These are phyloP conservation scores for Oligia fasciuncula DNA, from an alignment of 2,888 invertebrate genomes.

Conservation along the genomic window DNA sequence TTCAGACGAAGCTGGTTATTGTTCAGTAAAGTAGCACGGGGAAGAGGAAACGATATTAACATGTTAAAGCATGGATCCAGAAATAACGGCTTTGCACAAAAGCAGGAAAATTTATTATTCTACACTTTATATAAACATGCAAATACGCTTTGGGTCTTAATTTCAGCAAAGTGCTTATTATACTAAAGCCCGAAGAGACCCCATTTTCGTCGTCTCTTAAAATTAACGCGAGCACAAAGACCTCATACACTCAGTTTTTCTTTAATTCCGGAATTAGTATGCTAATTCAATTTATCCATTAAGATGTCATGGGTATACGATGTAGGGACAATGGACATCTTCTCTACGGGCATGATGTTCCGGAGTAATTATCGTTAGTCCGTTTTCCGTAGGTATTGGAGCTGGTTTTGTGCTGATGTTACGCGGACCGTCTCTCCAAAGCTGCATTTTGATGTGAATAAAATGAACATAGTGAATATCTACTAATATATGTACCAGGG, in stretches of 20 bases:
- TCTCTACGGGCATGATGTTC: background rate
- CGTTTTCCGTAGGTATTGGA: background rate
- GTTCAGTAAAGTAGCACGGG: constrained; percentile 4
- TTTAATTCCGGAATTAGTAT: constrained; percentile 45
- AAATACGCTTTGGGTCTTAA: constrained; percentile 8
- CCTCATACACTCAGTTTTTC: constrained; percentile 36
- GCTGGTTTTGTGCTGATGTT: background rate
- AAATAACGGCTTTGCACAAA: background rate
- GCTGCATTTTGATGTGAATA: background rate
- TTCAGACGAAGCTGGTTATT: background rate
- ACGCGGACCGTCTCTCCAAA: background rate
- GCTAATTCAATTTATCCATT: constrained; percentile 44
- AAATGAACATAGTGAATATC: background rate
- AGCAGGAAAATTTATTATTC: background rate
- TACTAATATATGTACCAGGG: background rate
- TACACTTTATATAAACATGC: constrained; percentile 9
- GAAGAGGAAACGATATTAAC: background rate
- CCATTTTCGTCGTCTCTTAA: constrained; percentile 21
- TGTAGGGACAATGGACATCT: constrained; percentile 4
- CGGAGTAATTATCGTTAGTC: background rate
- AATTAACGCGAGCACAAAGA: constrained; percentile 28
- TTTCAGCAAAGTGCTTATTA: constrained; percentile 20
- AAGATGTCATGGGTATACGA: constrained; percentile 1
- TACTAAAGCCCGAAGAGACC: constrained; percentile 2
- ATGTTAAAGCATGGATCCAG: background rate